These are phyloP conservation scores for Parnassius apollo DNA, from an alignment of 2,888 invertebrate genomes.

Conservation along the genomic window DNA sequence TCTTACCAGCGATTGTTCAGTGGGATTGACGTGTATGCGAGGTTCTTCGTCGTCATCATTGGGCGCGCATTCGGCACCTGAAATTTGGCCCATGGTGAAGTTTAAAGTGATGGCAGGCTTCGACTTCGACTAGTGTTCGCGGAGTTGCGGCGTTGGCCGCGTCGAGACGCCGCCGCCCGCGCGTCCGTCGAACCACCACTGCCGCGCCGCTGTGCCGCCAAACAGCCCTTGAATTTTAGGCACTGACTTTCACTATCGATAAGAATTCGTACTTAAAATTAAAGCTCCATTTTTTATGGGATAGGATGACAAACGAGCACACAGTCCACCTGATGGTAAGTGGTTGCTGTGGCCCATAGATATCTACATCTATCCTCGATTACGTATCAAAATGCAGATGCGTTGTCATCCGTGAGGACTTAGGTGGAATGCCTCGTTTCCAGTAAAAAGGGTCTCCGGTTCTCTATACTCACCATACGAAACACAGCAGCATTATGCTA, in stretches of 20 bases:
- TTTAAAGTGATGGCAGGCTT: conserved; percentile 10
- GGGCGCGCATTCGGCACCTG: conserved; percentile 78
- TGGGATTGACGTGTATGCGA: conserved; percentile 73
- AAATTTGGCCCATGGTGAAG: conserved; percentile 76
- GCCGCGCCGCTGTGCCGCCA: conserved; percentile 56
- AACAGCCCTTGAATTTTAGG: conserved; percentile 46
- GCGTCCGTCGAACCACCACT: conserved; percentile 73
- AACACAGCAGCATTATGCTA: no score
- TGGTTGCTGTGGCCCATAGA: no score
- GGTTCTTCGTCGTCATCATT: conserved; percentile 78
- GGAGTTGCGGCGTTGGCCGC: conserved; percentile 51
- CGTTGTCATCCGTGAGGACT: no score
- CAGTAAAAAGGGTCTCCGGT: no score
- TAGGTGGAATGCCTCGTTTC: no score
- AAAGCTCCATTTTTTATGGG: no score
- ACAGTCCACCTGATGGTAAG: no score
- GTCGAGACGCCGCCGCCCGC: conserved; percentile 72
- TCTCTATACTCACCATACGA: no score
- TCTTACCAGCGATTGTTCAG: conserved; percentile 78
- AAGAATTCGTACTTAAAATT: background rate
- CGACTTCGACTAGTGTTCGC: conserved; percentile 24
- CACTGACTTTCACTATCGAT: conserved; percentile 41
- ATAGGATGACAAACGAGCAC: no score
- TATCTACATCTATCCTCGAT: no score
- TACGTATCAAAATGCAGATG: no score